Evolutionary conservation across 92 coral and sea anemone genomes (phyloP).

Genomic region (Blastomussa wellsi): DNA sequence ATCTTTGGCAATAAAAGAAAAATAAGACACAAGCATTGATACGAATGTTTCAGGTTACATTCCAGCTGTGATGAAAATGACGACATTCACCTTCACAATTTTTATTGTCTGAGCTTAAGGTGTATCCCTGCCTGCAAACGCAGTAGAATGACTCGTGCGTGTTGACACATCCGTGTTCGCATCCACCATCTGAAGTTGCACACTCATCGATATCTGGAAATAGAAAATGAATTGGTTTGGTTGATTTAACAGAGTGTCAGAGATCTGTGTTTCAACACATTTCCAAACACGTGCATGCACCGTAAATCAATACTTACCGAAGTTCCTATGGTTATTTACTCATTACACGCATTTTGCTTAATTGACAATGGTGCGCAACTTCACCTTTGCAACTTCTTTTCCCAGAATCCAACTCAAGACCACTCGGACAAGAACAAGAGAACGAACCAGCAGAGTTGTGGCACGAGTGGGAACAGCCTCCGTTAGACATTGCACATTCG

Average conservation of each 20-base stretch:
- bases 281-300: too few species aligned
- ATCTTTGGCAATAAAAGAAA: neutral
- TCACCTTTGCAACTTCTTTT: constrained; percentile 73
- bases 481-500: constrained; percentile 73
- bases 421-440: constrained; percentile 77
- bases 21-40: neutral
- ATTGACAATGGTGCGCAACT: neutral
- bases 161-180: constrained; percentile 60
- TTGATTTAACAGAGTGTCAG: neutral
- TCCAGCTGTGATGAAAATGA: neutral
- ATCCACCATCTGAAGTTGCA: constrained; percentile 54
- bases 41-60: too few species aligned
- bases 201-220: constrained; percentile 60
- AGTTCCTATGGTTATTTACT: too few species aligned
- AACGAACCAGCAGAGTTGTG: constrained; percentile 72
- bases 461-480: constrained; percentile 87
- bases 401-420: constrained; percentile 65
- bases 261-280: too few species aligned
- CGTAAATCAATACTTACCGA: too few species aligned
- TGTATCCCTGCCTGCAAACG: constrained; percentile 56
- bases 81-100: constrained; percentile 38
- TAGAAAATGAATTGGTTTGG: neutral
- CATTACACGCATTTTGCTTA: neutral
- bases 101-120: constrained; percentile 21
- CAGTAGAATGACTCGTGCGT: constrained; percentile 50